Evolutionary conservation across 1,140 invertebrate species (phyloP).

Genomic region (Vanessa tameamea): DNA sequence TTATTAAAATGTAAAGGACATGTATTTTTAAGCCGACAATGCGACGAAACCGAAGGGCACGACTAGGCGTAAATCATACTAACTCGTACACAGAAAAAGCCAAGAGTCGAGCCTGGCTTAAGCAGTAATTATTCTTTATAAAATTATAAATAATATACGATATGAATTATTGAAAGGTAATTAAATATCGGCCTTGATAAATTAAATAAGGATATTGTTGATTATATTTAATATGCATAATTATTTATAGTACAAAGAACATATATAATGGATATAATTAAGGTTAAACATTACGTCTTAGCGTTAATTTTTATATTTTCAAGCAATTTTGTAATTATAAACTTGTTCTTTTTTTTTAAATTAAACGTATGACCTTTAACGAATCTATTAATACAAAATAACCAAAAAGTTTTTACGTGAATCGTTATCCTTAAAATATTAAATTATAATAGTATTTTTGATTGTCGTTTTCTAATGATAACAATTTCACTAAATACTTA

Average conservation of each 20-base stretch:
- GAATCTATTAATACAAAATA: slow-evolving; percentile 17
- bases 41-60: too few species aligned
- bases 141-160: slow-evolving; percentile 40
- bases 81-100: not conserved
- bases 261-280: slow-evolving; percentile 37
- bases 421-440: slow-evolving; percentile 1
- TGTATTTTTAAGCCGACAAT: too few species aligned
- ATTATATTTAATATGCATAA: slow-evolving; percentile 41
- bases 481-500: slow-evolving; percentile 45
- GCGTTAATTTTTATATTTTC: slow-evolving; percentile 32
- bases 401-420: slow-evolving; percentile 1
- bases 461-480: slow-evolving; percentile 6
- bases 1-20: too few species aligned
- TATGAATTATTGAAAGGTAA: slow-evolving; percentile 51
- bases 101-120: slow-evolving; percentile 26
- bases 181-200: slow-evolving; percentile 46
- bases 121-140: slow-evolving; percentile 38
- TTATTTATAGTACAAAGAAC: slow-evolving; percentile 42
- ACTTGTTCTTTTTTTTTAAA: slow-evolving; percentile 24
- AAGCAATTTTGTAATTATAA: slow-evolving; percentile 28
- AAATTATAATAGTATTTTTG: not conserved
- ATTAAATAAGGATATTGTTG: slow-evolving; percentile 46
- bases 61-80: not conserved
- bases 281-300: slow-evolving; percentile 38
- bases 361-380: slow-evolving; percentile 5